Base-by-base conservation (phyloP, 2,113 vertebrate genomes). In the Dolichallabes microphthalmus region DNA sequence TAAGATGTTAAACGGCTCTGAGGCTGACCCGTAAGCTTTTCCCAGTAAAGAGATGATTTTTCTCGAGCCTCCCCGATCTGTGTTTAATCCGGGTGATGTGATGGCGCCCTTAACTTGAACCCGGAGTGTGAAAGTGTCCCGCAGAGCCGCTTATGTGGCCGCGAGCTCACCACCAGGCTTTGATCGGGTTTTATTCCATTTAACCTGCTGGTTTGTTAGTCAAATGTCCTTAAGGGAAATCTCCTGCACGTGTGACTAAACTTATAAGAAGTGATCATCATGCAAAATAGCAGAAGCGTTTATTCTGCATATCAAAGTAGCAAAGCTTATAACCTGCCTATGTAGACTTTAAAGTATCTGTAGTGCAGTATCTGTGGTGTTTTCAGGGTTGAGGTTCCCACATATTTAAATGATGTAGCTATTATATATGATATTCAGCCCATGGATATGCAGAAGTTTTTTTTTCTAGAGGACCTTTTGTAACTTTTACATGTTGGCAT, bases 71-170 rank as follows among this genome's bases (percentile, higher is more conserved):
- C 92, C 91, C 91, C 90, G 90, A 92, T 89, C 92, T 92, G 91
- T 90, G 90, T 92, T 93, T 90, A 94, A 94, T 92, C 92, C 92
- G 91, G 92, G 93, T 89, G 92, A 94, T 94, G 92, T 93, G 93
- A 94, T 94, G 93, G 92, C 75, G 94, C 90, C 93, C 94, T 93
- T 91, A 90, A 94, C 93, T 94, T 95, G 94, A 95, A 94, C 94
- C 87, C 92, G 87, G 86, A 88, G 91, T 94, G 94, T 92, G 94
- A 94, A 92, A 90, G 90, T 91, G 91, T 93, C 94, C 92, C 91
- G 92, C 93, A 89, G 93, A 89, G 94, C 85, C 50, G 88, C 89
- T 91, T 91, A 92, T 94, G 93, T 93, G 92, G 92, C 91, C 87
- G 92, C 92, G 94, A 92, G 91, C 93, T 92, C 90, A 91, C 91